Percentiles rank a stretch among this genome's conserved stretches.
Conservation (phyloP, 2,888 invertebrate species). For the Neria commutata region DNA sequence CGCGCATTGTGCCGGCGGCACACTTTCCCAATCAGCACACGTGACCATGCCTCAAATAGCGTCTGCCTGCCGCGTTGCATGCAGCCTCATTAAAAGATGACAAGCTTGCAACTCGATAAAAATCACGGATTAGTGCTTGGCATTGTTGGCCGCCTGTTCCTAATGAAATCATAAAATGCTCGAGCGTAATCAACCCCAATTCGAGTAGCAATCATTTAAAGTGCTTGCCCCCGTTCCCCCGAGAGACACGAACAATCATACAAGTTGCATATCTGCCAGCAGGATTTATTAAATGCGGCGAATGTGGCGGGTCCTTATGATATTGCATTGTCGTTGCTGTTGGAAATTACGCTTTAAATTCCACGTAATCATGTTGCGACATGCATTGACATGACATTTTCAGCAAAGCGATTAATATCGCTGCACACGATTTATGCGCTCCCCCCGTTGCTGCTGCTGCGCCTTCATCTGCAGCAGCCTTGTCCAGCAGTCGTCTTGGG, state of each 20-base stretch:
- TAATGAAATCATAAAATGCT: slow-evolving; percentile 17
- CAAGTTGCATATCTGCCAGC: neutral
- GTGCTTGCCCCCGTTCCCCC: no score
- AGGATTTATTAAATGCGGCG: neutral
- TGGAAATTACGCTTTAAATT: slow-evolving; percentile 32
- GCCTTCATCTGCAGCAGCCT: neutral
- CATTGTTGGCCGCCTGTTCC: neutral
- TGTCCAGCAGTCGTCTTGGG: neutral
- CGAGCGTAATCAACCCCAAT: neutral
- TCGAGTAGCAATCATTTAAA: no score
- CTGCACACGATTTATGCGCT: slow-evolving; percentile 42
- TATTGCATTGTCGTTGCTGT: neutral
- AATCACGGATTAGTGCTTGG: slow-evolving; percentile 25
- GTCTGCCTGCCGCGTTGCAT: slow-evolving; percentile 14
- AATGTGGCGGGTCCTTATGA: neutral
- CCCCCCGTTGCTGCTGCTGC: neutral
- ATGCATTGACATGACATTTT: slow-evolving; percentile 54
- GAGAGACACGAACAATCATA: no score
- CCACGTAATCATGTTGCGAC: slow-evolving; percentile 54
- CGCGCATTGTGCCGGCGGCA: neutral
- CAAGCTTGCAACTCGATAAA: slow-evolving; percentile 45
- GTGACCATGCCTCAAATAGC: slow-evolving; percentile 30
- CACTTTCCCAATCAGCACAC: slow-evolving; percentile 38
- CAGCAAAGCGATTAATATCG: slow-evolving; percentile 56
- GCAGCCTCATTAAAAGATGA: slow-evolving; percentile 47